Evolutionary conservation across 2,888 invertebrate genomes (phyloP), one percentile per base, ranked within the genome.

Genomic region (Salpingus planirostris): DNA sequence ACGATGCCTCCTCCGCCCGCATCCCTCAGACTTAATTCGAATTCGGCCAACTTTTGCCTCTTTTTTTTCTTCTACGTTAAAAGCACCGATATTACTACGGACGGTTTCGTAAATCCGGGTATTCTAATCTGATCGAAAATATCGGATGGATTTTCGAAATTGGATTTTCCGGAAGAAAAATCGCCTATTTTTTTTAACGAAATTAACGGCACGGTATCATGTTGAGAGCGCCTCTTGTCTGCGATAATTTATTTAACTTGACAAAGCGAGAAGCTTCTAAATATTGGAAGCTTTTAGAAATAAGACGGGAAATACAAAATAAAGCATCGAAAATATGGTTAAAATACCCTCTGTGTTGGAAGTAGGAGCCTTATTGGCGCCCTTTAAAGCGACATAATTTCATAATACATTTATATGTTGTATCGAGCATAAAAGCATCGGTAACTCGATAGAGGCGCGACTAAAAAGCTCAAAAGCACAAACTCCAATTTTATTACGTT

Each of bases 341-440:
- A 31, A 26, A 36, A 36, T 31, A 31, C 31, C 36, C 33, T 36
- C 36, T 39, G 51, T 44, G 47, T 51, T 5, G 5, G 5, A 55
- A n/a, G 57, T 55, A 55, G 55, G 55, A 47, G 50, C 50, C 49
- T 56, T 58, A 57, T 50, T 44, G 52, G 47, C 55, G 50, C 53
- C 57, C 55, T 56, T 53, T 57, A 49, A 53, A 55, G 53, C 52
- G 49, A 48, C 46, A 54, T 57, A 58, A 59, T 58, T 56, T 55
- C 50, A 57, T 59, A 58, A 58, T 54, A 55, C 42, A 56, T 54
- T 57, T 55, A 55, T 52, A 46, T 49, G 54, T 55, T 56, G 52
- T 52, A 54, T 54, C 43, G 43, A 52, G 55, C 54, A 54, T 54
- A 59, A 60, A 57, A 57, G 54, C 43, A 44, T 47, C 42, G 36